Conservation (phyloP, 2,888 invertebrate species). For the Pyrrhosoma nymphula region DNA sequence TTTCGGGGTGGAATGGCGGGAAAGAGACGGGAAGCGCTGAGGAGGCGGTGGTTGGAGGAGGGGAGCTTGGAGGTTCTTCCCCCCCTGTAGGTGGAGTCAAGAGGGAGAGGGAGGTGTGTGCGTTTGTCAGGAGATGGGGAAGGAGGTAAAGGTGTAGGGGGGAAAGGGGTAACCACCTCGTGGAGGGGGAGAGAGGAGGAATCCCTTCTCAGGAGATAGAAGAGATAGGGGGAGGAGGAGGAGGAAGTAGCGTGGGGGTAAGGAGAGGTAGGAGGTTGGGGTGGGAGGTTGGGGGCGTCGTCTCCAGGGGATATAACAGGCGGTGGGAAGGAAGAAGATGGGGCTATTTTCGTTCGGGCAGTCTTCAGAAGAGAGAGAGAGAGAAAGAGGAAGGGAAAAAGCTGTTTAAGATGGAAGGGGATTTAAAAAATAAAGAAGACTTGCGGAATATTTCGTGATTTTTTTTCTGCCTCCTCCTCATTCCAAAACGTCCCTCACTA, state of each 20-base stretch:
- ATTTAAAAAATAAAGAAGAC: background rate
- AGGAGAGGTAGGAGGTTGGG: too few relatives aligned
- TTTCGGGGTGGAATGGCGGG: background rate
- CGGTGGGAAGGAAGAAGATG: background rate
- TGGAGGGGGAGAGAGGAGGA: background rate
- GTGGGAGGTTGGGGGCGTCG: background rate
- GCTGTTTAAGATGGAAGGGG: constrained; percentile 42
- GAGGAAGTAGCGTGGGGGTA: too few relatives aligned
- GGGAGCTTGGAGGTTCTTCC: too few relatives aligned
- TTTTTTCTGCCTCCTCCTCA: background rate
- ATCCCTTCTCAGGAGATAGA: background rate
- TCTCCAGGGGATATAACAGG: background rate
- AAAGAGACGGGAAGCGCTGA: background rate
- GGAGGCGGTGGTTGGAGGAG: too few relatives aligned
- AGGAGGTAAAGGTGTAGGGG: background rate
- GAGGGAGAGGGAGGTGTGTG: too few relatives aligned
- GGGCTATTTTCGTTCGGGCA: constrained; percentile 28
- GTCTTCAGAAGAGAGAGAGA: background rate
- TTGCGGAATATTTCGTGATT: background rate
- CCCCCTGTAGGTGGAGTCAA: too few relatives aligned
- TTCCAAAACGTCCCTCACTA: background rate
- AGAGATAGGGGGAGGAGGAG: background rate
- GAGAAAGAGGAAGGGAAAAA: constrained; percentile 35
- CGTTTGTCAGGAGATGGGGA: too few relatives aligned
- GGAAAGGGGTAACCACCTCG: too few relatives aligned